phyloP scores from a whole-genome alignment of 1,140 invertebrate genomes.

The Drosophila elegans region DNA sequence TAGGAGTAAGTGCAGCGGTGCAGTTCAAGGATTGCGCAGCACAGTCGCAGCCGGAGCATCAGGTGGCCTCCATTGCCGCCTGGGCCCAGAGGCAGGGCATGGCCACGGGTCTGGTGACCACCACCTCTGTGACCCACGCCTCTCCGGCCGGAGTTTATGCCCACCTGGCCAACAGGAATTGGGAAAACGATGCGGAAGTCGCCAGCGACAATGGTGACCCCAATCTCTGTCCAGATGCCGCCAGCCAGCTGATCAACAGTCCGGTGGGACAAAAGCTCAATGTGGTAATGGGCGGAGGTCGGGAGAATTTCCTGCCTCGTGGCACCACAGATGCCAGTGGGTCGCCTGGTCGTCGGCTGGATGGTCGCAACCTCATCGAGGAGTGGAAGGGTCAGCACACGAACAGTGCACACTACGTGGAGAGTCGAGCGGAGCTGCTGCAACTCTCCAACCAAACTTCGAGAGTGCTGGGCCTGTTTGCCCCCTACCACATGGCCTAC shows the following conservation, averaged over 20 bases:
- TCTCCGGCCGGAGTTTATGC: constrained; percentile 91
- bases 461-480: constrained; percentile 86
- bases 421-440: constrained; percentile 86
- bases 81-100: constrained; percentile 91
- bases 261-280: constrained; percentile 88
- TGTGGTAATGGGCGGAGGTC: constrained; percentile 91
- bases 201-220: constrained; percentile 59
- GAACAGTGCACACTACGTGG: constrained; percentile 87
- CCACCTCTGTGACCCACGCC: constrained; percentile 92
- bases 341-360: constrained; percentile 85
- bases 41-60: constrained; percentile 85
- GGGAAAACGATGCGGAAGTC: constrained; percentile 91
- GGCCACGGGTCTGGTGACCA: constrained; percentile 89
- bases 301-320: constrained; percentile 88
- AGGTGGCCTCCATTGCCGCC: constrained; percentile 88
- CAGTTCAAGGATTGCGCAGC: constrained; percentile 87
- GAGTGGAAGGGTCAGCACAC: constrained; percentile 87
- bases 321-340: constrained; percentile 72
- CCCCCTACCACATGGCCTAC: constrained; percentile 86
- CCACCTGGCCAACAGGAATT: constrained; percentile 89
- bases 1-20: constrained; percentile 90
- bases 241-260: constrained; percentile 89
- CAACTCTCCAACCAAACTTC: constrained; percentile 84
- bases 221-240: constrained; percentile 89
- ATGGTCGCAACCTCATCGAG: constrained; percentile 90